Base-by-base conservation (phyloP, 1,140 invertebrate genomes). In the Calephelis nemesis region DNA sequence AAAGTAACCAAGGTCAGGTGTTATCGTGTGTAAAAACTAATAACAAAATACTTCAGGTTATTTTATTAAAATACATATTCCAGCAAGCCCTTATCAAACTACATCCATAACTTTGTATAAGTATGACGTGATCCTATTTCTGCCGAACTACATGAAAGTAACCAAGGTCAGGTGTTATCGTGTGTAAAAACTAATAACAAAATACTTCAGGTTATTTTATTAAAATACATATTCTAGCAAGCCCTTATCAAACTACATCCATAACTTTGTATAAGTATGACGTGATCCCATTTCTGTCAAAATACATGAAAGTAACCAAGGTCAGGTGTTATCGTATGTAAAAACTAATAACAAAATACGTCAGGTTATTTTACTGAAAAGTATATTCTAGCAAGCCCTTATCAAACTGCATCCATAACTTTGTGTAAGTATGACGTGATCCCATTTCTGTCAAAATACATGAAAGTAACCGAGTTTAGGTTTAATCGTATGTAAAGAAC, bases 11-110 rank as follows among this genome's bases (percentile, higher is more conserved):
- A 50, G 49, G 11, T 50, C 1, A 7, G 2, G 48, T 65, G 13
- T 65, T 50, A 65, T 65, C 63, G 63, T 49, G n/a, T 65, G 63
- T 65, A 65, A 65, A 40, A 65, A 49, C 39, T 65, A 65, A 49
- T 50, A 40, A 62, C 60, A 30, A 40, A 65, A 65, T 50, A 50
- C 60, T 62, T 40, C 42, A 47, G 19, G 19, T 19, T 19, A 19
- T 19, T 19, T 19, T 19, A 19, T 3, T 19, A 19, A 42, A 42
- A 6, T 3, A 42, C 8, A 45, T 45, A 9, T 45, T 45, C 42
- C 1, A 45, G 42, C 6, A 45, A 45, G 7, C 8, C 8, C 42
- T 45, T 45, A 45, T 45, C 42, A 9, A 7, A 9, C 42, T 45
- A 6, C 42, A 45, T 6, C 8, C 42, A 6, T 45, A 45, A 7